phyloP scores from a whole-genome alignment of 2,113 vertebrate genomes.

The Oreochromis niloticus region DNA sequence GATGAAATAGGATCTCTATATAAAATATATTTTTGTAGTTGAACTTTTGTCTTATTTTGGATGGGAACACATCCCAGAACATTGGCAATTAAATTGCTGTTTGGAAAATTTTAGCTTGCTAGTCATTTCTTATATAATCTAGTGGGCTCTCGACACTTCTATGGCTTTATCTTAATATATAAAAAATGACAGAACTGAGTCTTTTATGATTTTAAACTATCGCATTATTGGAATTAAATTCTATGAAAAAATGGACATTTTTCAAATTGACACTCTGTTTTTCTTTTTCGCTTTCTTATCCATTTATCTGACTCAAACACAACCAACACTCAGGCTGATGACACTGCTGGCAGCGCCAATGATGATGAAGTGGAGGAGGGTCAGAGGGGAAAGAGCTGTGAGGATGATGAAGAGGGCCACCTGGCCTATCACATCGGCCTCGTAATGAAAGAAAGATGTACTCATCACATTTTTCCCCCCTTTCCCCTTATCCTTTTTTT shows the following conservation, averaged over 20 bases:
- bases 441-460: slow-evolving; percentile 87
- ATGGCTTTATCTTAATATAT: background rate
- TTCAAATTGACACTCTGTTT: background rate
- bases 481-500: slow-evolving; percentile 41
- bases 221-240: background rate
- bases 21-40: background rate
- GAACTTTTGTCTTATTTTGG: background rate
- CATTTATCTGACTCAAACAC: background rate
- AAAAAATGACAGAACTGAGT: background rate
- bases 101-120: background rate
- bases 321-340: background rate
- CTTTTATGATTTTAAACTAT: background rate
- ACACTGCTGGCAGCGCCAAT: background rate
- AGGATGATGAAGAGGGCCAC: slow-evolving; percentile 88
- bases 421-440: slow-evolving; percentile 89
- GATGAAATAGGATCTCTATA: background rate
- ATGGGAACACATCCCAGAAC: background rate
- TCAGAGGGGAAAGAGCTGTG: slow-evolving; percentile 76
- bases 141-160: background rate
- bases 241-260: background rate
- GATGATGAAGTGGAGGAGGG: slow-evolving; percentile 60
- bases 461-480: slow-evolving; percentile 42
- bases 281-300: background rate
- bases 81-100: background rate
- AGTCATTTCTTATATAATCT: background rate